Percentiles rank a stretch among this genome's conserved stretches.
Conservation (phyloP, 2,797 vertebrate genomes). For the Erethizon dorsatum region DNA sequence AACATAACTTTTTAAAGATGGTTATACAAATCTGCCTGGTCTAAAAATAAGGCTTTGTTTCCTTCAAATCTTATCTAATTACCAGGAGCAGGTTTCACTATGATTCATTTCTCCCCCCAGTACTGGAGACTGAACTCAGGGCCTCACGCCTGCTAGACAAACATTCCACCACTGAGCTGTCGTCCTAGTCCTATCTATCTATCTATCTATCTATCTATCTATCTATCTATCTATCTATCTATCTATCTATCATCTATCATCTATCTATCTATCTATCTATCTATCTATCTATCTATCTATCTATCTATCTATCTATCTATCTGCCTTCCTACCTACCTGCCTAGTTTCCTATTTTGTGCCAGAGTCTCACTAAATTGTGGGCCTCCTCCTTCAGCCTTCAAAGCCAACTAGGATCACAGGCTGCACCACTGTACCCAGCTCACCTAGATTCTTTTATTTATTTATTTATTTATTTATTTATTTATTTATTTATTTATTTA, state of each 20-base stretch:
- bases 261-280: too few species aligned
- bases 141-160: background rate
- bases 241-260: too few species aligned
- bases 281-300: too few species aligned
- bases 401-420: too few species aligned
- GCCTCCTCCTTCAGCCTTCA: too few species aligned
- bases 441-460: too few species aligned
- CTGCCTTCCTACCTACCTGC: too few species aligned
- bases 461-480: background rate
- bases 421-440: too few species aligned
- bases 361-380: too few species aligned
- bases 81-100: background rate
- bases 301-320: too few species aligned
- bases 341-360: background rate
- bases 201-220: background rate
- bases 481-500: too few species aligned
- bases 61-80: background rate
- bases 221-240: too few species aligned
- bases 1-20: background rate
- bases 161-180: background rate
- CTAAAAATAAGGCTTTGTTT: slow-evolving; percentile 28
- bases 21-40: background rate
- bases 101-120: background rate
- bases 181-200: background rate
- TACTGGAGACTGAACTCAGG: background rate